These are phyloP conservation scores for Zelleria hepariella DNA, from an alignment of 2,888 invertebrate species.

Conservation along the genomic window DNA sequence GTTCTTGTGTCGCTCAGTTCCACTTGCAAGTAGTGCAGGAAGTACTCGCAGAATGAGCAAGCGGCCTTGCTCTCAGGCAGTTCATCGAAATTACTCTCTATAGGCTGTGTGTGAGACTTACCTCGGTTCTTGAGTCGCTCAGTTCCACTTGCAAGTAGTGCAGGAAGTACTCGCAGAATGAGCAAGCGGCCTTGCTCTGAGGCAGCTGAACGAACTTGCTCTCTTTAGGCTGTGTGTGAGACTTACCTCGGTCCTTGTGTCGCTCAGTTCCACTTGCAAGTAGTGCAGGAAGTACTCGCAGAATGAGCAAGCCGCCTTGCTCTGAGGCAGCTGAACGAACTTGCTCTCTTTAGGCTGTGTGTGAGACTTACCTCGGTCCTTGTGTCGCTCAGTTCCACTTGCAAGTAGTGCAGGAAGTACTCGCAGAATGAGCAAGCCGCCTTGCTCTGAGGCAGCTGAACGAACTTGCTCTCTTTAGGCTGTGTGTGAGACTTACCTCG, in stretches of 20 bases:
- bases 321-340: slow-evolving; percentile 35
- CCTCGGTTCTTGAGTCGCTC: slow-evolving; percentile 78
- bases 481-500: slow-evolving; percentile 65
- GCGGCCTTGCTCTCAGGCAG: slow-evolving; percentile 48
- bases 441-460: slow-evolving; percentile 37
- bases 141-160: slow-evolving; percentile 83
- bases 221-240: slow-evolving; percentile 36
- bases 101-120: slow-evolving; percentile 26
- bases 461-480: slow-evolving; percentile 54
- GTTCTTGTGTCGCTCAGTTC: slow-evolving; percentile 77
- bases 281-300: slow-evolving; percentile 89
- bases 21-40: slow-evolving; percentile 84
- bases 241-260: slow-evolving; percentile 76
- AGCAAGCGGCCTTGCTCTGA: slow-evolving; percentile 71
- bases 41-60: slow-evolving; percentile 87
- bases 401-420: slow-evolving; percentile 85
- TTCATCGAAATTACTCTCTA: slow-evolving; percentile 56
- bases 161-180: slow-evolving; percentile 86
- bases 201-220: slow-evolving; percentile 47
- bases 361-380: slow-evolving; percentile 73
- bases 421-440: slow-evolving; percentile 84
- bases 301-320: slow-evolving; percentile 76
- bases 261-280: slow-evolving; percentile 80
- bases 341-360: slow-evolving; percentile 45
- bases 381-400: slow-evolving; percentile 78